Conservation (phyloP, 2,797 vertebrate genomes). For the Tachyglossus aculeatus region DNA sequence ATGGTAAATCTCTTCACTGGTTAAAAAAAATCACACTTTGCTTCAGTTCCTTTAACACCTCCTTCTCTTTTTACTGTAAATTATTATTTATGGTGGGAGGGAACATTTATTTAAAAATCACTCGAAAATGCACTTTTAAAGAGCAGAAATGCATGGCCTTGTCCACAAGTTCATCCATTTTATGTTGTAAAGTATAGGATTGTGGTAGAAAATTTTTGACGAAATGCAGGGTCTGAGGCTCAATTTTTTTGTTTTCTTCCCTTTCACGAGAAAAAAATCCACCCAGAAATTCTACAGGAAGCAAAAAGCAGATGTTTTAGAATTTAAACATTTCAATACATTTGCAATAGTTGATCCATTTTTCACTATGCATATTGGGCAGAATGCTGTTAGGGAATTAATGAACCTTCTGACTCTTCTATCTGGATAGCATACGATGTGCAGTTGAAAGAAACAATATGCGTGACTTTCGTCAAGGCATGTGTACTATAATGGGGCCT, state of each 20-base stretch:
- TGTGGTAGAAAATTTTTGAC: not conserved
- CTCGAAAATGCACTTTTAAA: not conserved
- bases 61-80: constrained; percentile 34
- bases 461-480: too few relatives aligned
- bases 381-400: too few relatives aligned
- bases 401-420: too few relatives aligned
- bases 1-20: constrained; percentile 34
- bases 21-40: constrained; percentile 43
- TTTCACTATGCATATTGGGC: too few relatives aligned
- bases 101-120: constrained; percentile 51
- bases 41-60: constrained; percentile 38
- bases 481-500: too few relatives aligned
- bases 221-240: not conserved
- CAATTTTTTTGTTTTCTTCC: constrained; percentile 17
- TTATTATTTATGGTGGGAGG: constrained; percentile 39
- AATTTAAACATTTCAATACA: constrained; percentile 16
- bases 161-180: constrained; percentile 27
- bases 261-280: constrained; percentile 19
- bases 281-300: constrained; percentile 17
- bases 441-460: too few relatives aligned
- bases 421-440: too few relatives aligned
- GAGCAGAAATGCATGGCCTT: not conserved
- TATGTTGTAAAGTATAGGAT: constrained; percentile 2
- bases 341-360: constrained; percentile 16
- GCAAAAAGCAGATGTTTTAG: not conserved